Conservation (phyloP, 1,140 invertebrate genomes). For the Drosophila orosa region DNA sequence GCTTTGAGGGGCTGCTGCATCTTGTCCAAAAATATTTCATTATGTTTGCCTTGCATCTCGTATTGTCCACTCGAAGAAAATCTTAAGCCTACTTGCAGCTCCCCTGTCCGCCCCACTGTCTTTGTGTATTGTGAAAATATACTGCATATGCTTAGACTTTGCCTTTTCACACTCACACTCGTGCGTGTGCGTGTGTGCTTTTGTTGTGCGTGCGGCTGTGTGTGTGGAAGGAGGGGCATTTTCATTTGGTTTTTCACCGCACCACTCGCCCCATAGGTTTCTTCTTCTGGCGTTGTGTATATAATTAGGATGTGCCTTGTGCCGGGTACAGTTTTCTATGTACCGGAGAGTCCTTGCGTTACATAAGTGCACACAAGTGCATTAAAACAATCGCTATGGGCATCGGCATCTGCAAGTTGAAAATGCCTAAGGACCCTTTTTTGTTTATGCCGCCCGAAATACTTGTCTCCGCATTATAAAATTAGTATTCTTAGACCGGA, state of each 20-base stretch:
- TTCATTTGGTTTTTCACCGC: conserved; percentile 74
- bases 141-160: conserved; percentile 66
- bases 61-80: conserved; percentile 71
- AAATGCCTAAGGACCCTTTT: conserved; percentile 16
- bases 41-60: conserved; percentile 74
- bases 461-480: not conserved
- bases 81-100: conserved; percentile 74
- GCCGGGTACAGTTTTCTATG: conserved; percentile 74
- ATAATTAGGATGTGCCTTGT: conserved; percentile 71
- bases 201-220: conserved; percentile 1
- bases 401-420: conserved; percentile 23
- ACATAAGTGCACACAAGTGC: conserved; percentile 22
- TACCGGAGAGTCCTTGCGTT: conserved; percentile 60
- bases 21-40: conserved; percentile 81
- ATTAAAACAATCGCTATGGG: conserved; percentile 39
- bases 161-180: conserved; percentile 11
- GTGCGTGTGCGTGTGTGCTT: conserved; percentile 4
- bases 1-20: conserved; percentile 56
- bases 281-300: conserved; percentile 54
- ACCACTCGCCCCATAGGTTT: conserved; percentile 34
- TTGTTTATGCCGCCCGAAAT: conserved; percentile 9
- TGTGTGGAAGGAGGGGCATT: conserved; percentile 27
- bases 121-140: conserved; percentile 63
- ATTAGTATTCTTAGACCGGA: conserved; percentile 4
- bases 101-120: conserved; percentile 42